Percentiles rank a stretch among this genome's conserved stretches.
Conservation (phyloP, 2,113 vertebrate species). For the Arothron firmamentum region DNA sequence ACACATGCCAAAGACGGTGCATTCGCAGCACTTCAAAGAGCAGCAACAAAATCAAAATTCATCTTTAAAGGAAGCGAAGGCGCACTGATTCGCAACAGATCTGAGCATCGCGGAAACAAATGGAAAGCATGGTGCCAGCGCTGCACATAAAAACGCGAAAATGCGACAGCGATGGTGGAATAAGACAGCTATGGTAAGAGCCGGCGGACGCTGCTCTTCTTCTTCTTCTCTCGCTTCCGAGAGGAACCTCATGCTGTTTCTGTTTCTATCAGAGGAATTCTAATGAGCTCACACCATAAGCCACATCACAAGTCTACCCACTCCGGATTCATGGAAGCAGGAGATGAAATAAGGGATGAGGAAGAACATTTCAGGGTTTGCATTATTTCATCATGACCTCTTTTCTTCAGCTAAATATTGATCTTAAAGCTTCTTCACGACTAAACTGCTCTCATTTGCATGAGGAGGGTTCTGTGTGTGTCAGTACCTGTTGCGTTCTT, state of each 20-base stretch:
- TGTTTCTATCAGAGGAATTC: slow-evolving; percentile 13
- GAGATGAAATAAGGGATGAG: slow-evolving; percentile 8
- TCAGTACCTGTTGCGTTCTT: background rate
- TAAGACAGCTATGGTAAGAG: too few relatives aligned
- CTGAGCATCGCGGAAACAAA: background rate
- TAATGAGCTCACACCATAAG: slow-evolving; percentile 34
- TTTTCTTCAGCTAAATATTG: background rate
- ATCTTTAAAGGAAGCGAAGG: slow-evolving; percentile 53
- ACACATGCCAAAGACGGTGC: slow-evolving; percentile 43
- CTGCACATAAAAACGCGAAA: too few relatives aligned
- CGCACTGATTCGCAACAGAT: slow-evolving; percentile 50
- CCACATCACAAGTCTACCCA: slow-evolving; percentile 18
- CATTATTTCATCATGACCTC: background rate
- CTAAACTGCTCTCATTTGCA: too few relatives aligned
- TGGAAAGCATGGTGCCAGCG: too few relatives aligned
- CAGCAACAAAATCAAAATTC: slow-evolving; percentile 37
- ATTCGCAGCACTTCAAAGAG: slow-evolving; percentile 48
- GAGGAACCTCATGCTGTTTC: slow-evolving; percentile 29
- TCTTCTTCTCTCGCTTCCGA: too few relatives aligned
- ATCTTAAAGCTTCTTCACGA: too few relatives aligned
- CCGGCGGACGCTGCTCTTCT: background rate
- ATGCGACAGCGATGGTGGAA: too few relatives aligned
- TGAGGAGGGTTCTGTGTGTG: too few relatives aligned
- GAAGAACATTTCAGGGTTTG: background rate
- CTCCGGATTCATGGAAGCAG: background rate